A percentile compares a stretch with the other conserved stretches of the same genome.
phyloP scores from a whole-genome alignment of 2,113 vertebrate genomes.

The Trogon surrucura region DNA sequence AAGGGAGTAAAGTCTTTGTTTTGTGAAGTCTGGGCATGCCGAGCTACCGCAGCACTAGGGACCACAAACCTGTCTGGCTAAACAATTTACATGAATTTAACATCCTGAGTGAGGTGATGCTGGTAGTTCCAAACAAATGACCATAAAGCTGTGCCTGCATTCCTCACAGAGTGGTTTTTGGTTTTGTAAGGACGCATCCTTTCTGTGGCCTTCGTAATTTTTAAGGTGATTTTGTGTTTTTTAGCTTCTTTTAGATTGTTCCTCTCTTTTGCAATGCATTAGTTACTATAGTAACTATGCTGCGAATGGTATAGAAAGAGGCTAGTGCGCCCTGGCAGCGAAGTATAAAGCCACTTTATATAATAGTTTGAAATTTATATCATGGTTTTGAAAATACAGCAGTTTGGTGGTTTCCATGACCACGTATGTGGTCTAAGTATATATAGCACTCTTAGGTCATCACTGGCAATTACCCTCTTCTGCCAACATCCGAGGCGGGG shows the following conservation, averaged over 20 bases:
- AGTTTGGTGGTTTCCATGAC: slow-evolving; percentile 56
- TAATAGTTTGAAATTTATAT: slow-evolving; percentile 68
- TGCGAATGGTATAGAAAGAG: slow-evolving; percentile 70
- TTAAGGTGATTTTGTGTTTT: background rate
- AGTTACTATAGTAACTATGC: slow-evolving; percentile 81
- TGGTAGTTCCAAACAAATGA: slow-evolving; percentile 5
- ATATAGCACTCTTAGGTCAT: background rate
- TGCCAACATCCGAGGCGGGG: background rate
- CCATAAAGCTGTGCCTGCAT: background rate
- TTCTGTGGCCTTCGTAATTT: slow-evolving; percentile 17
- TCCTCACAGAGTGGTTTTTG: background rate
- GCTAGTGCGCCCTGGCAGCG: slow-evolving; percentile 64
- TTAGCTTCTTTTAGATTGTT: background rate
- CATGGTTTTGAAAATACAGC: slow-evolving; percentile 57
- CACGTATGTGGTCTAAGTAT: background rate
- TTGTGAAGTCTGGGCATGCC: background rate
- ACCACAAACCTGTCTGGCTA: background rate
- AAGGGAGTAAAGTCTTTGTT: background rate
- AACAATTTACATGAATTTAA: background rate
- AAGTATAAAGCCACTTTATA: slow-evolving; percentile 57
- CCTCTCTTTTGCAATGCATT: slow-evolving; percentile 73
- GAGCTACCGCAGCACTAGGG: background rate
- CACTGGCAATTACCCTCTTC: background rate
- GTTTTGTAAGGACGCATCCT: background rate
- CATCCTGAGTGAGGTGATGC: background rate